Percentiles rank a stretch among this genome's conserved stretches.
Conservation (phyloP, 1,140 invertebrate species). For the Brachionus sp. region DNA sequence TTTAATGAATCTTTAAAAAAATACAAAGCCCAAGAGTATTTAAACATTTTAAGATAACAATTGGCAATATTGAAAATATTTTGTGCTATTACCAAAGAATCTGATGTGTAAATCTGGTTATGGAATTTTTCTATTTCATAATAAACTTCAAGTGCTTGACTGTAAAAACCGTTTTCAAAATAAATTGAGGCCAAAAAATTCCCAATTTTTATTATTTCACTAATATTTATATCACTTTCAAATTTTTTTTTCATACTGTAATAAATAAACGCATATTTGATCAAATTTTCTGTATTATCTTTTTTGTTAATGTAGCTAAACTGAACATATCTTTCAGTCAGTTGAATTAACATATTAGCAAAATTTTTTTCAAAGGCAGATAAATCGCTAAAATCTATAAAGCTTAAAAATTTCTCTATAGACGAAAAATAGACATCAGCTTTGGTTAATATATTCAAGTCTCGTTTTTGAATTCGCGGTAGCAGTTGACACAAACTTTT, state of each 20-base stretch:
- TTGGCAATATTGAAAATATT: neutral
- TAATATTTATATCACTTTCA: neutral
- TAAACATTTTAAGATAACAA: neutral
- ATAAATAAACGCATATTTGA: neutral
- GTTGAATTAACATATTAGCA: neutral
- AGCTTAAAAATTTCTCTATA: neutral
- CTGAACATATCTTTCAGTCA: neutral
- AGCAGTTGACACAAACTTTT: neutral
- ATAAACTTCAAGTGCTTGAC: neutral
- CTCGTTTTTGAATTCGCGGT: neutral
- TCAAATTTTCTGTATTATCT: neutral
- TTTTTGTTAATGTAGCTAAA: neutral
- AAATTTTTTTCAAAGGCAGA: neutral
- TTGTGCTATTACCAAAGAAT: neutral
- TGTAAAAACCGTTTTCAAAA: neutral
- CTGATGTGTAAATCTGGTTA: neutral
- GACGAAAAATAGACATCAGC: neutral
- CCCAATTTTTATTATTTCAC: neutral
- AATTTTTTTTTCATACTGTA: neutral
- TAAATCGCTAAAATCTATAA: neutral
- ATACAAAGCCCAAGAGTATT: neutral
- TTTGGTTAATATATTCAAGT: neutral
- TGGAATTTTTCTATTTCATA: neutral
- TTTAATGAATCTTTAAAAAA: neutral
- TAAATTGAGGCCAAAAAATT: neutral